Evolutionary conservation across 2,797 vertebrate species (phyloP).

Genomic region (Cynodonichthys magdalenae): DNA sequence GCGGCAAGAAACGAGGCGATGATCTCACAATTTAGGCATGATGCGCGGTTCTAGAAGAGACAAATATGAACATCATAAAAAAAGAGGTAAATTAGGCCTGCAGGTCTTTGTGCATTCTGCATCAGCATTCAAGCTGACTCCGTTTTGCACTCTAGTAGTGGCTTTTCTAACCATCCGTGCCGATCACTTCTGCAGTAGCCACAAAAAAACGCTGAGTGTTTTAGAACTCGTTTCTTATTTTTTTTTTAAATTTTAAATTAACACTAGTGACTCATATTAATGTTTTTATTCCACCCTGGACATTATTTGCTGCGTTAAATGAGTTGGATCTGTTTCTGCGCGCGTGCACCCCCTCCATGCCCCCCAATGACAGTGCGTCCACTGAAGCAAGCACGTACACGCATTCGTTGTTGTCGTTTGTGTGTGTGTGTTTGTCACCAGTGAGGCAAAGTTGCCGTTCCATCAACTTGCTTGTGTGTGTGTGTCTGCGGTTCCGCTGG

Average conservation of each 20-base stretch:
- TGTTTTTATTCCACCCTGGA: slow-evolving; percentile 2
- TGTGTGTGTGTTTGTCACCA: slow-evolving; percentile 35
- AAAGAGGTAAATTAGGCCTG: slow-evolving; percentile 45
- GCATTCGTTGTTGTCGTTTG: slow-evolving; percentile 25
- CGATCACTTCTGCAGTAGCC: slow-evolving; percentile 39
- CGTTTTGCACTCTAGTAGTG: slow-evolving; percentile 27
- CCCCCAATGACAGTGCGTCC: slow-evolving; percentile 10
- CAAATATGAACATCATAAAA: slow-evolving; percentile 18
- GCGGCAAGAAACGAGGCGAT: slow-evolving; percentile 30
- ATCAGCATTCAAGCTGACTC: slow-evolving; percentile 40
- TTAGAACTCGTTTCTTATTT: too few relatives aligned
- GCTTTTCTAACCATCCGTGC: slow-evolving; percentile 17
- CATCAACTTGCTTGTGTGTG: slow-evolving; percentile 56
- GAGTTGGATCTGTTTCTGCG: slow-evolving; percentile 23
- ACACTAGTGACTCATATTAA: not conserved
- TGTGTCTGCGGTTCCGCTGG: slow-evolving; percentile 64
- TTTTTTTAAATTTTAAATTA: slow-evolving; percentile 5
- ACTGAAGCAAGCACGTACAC: slow-evolving; percentile 27
- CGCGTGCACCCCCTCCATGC: slow-evolving; percentile 14
- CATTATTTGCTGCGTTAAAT: slow-evolving; percentile 18
- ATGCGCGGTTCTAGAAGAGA: slow-evolving; percentile 34
- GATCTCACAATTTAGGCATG: slow-evolving; percentile 33
- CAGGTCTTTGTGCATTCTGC: slow-evolving; percentile 27
- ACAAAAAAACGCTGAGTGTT: too few relatives aligned
- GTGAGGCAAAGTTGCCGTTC: slow-evolving; percentile 69